Conservation (phyloP, 2,797 vertebrate species). For the Melanotaenia nigrans region DNA sequence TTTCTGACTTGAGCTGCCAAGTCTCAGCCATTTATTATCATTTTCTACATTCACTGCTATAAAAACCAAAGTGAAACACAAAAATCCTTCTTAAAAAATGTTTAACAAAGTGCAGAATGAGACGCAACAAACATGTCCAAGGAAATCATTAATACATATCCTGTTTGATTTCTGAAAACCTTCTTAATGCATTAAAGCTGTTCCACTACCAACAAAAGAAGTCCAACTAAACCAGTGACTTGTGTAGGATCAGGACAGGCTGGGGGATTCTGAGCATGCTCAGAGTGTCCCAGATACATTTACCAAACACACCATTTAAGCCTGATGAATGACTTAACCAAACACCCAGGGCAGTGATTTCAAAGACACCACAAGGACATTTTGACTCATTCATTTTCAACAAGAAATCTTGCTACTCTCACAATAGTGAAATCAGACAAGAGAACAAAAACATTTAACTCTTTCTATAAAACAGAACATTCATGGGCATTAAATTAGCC, state of each 20-base stretch:
- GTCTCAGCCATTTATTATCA: conserved; percentile 23
- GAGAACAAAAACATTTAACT: conserved; percentile 34
- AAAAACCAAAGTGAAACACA: conserved; percentile 16
- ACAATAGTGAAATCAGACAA: conserved; percentile 33
- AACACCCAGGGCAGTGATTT: conserved; percentile 53
- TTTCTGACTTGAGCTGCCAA: conserved; percentile 20
- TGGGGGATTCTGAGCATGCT: conserved; percentile 54
- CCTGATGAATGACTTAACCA: conserved; percentile 61
- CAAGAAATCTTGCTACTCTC: conserved; percentile 47
- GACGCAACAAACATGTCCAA: conserved; percentile 20
- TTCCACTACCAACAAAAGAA: conserved; percentile 17
- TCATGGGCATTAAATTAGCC: conserved; percentile 40
- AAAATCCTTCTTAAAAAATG: neutral
- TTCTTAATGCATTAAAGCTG: conserved; percentile 30
- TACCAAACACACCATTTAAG: conserved; percentile 48
- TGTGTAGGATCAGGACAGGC: conserved; percentile 21
- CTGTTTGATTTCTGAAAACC: conserved; percentile 22
- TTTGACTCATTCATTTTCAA: conserved; percentile 82
- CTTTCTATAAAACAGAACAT: conserved; percentile 33
- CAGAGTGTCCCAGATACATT: conserved; percentile 45
- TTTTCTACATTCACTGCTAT: conserved; percentile 16
- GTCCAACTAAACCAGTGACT: conserved; percentile 55
- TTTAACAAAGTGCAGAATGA: neutral
- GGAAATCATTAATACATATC: neutral
- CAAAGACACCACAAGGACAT: conserved; percentile 79